These are phyloP conservation scores for Geococcyx californianus DNA, from an alignment of 2,113 vertebrate species.

Conservation along the genomic window DNA sequence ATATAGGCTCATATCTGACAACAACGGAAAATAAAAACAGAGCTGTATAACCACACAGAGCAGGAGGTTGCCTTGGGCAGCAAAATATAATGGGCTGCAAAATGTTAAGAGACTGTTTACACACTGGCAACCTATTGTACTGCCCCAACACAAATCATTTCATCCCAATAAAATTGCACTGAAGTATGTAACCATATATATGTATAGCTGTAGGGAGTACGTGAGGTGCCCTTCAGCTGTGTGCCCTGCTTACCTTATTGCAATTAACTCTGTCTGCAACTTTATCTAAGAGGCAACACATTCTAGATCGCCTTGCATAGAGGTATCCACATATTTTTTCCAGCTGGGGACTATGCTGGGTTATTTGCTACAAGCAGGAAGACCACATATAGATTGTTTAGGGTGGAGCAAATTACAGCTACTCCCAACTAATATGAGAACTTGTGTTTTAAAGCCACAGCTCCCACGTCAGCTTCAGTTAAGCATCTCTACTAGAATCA, in stretches of 20 bases:
- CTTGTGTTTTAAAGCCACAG: constrained; percentile 44
- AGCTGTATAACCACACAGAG: constrained; percentile 51
- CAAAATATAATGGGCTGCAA: constrained; percentile 67
- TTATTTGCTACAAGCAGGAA: background rate
- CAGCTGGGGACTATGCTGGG: background rate
- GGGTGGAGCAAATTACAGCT: constrained; percentile 29
- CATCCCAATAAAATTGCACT: background rate
- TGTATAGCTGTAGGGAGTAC: background rate
- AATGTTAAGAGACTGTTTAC: constrained; percentile 69
- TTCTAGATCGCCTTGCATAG: background rate
- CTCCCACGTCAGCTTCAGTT: constrained; percentile 24
- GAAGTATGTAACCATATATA: background rate
- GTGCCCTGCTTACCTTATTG: background rate
- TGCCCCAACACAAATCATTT: background rate
- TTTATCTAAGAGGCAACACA: background rate
- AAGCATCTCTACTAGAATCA: background rate
- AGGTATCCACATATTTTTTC: constrained; percentile 38
- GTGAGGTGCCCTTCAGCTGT: background rate
- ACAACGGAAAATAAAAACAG: constrained; percentile 51
- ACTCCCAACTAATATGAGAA: constrained; percentile 22
- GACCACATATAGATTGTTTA: constrained; percentile 24
- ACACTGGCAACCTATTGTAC: constrained; percentile 23
- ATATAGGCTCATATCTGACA: constrained; percentile 63
- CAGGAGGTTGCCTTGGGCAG: constrained; percentile 59
- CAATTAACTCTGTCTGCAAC: background rate